A percentile compares a stretch with the other conserved stretches of the same genome.
phyloP scores from a whole-genome alignment of 2,888 invertebrate species.

The Reticulitermes lucifugus region DNA sequence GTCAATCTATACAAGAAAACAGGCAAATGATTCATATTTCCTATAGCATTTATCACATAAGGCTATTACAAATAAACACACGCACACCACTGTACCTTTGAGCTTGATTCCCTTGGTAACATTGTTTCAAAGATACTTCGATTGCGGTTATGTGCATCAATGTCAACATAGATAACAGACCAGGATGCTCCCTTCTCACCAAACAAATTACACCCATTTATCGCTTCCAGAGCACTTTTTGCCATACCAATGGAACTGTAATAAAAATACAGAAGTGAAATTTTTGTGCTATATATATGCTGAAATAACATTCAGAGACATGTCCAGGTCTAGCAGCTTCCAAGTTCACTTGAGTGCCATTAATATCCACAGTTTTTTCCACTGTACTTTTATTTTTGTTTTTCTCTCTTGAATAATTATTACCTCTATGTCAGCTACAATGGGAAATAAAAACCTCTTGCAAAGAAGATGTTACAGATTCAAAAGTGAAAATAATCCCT shows the following conservation, averaged over 20 bases:
- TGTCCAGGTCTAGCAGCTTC: too few relatives aligned
- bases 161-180: conserved; percentile 99
- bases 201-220: conserved; percentile 98
- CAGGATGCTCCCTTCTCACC: conserved; percentile 97
- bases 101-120: conserved; percentile 96
- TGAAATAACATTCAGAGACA: too few relatives aligned
- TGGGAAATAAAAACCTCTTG: too few relatives aligned
- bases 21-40: neutral
- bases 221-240: conserved; percentile 97
- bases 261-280: conserved; percentile 26
- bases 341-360: too few relatives aligned
- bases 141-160: conserved; percentile 99
- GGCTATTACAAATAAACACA: conserved; percentile 21
- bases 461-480: too few relatives aligned
- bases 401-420: too few relatives aligned
- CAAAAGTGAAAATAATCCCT: too few relatives aligned
- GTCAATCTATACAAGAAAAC: neutral
- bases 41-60: neutral
- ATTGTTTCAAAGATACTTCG: conserved; percentile 98
- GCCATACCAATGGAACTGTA: conserved; percentile 93
- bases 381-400: too few relatives aligned
- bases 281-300: too few relatives aligned
- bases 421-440: too few relatives aligned
- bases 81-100: conserved; percentile 77
- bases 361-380: too few relatives aligned